Percentiles rank a stretch among this genome's conserved stretches.
These are phyloP conservation scores for Scolopax mira DNA, from an alignment of 2,113 vertebrate species.

Conservation along the genomic window DNA sequence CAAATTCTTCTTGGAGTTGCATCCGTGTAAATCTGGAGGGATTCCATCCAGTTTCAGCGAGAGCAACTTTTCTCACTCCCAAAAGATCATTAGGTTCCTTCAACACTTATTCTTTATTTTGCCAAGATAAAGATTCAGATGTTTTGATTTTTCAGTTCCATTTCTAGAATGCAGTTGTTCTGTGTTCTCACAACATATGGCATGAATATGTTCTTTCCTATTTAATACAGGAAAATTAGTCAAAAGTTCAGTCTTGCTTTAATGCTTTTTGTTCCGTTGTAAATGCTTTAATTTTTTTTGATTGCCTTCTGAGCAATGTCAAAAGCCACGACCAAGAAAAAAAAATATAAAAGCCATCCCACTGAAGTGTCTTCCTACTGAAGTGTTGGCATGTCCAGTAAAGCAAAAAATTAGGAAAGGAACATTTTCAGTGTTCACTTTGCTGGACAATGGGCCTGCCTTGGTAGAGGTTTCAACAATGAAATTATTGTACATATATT, in stretches of 20 bases:
- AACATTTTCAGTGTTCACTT: neutral
- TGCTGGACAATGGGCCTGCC: neutral
- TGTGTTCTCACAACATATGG: conserved; percentile 30
- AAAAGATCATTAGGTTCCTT: conserved; percentile 41
- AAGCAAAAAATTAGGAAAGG: neutral
- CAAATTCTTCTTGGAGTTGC: neutral
- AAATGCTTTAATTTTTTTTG: conserved; percentile 30
- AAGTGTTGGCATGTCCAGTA: neutral
- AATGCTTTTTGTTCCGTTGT: conserved; percentile 46
- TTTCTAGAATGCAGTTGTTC: conserved; percentile 22
- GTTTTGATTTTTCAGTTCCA: conserved; percentile 41
- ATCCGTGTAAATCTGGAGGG: neutral
- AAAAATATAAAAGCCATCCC: neutral
- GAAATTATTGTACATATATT: conserved; percentile 67
- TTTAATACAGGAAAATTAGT: conserved; percentile 51
- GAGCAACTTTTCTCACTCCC: conserved; percentile 32
- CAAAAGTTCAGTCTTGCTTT: conserved; percentile 18
- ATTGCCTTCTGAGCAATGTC: conserved; percentile 18
- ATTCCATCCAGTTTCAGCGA: conserved; percentile 2
- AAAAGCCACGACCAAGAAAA: neutral
- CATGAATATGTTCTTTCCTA: conserved; percentile 20
- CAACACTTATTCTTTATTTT: conserved; percentile 42
- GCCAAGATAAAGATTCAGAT: conserved; percentile 42
- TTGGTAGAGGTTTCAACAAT: conserved; percentile 52
- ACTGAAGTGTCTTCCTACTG: neutral